Base-by-base conservation (phyloP, 2,888 invertebrate genomes). In the Drosophila prostipennis region DNA sequence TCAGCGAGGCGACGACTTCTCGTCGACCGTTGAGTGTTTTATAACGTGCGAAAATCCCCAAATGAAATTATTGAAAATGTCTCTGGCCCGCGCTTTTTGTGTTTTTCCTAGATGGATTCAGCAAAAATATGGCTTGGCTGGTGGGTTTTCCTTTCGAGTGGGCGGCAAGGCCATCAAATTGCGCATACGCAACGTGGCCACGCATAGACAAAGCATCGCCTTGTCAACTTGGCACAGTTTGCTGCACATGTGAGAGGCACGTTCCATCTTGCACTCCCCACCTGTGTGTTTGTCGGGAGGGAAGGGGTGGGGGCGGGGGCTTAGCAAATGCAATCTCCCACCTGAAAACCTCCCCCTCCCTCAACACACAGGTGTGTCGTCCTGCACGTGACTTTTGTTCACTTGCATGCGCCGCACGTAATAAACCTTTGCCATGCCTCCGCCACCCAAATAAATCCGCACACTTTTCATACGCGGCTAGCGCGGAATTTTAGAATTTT, bases 201-300 rank as follows among this genome's bases (percentile, higher is more conserved):
- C 60, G 75, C 86, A 86, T 72, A 68, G 77, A 55, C 67, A 64
- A 57, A 64, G 46, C 34, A 58, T 10, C 53, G 67, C 67, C 67
- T 74, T 76, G 84, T 80, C 84, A 84, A 78, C 84, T 80, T 80
- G 85, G 81, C 81, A 85, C 67, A 85, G 86, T 87, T 86, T 84
- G 76, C 52, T 72, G 51, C 72, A 58, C 64, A 71, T 65, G 71
- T 74, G 77, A 61, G 71, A 64, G 74, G 80, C 81, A 87, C 84
- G 81, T 81, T 74, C 63, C 71, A 56, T 61, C 61, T 60, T 61
- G 32, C 34, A 32, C 13, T 34, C 19, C 43, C 63, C 6, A 14
- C 29, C 26, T 29, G 13, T 23, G 29, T 26, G 29, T 29, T 6
- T 29, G 29, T 7, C 2, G 19, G 19, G 19, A 2, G 19, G n/a